Percentiles rank a stretch among this genome's conserved stretches.
Conservation (phyloP, 2,113 vertebrate genomes). For the Odocoileus hemionus region DNA sequence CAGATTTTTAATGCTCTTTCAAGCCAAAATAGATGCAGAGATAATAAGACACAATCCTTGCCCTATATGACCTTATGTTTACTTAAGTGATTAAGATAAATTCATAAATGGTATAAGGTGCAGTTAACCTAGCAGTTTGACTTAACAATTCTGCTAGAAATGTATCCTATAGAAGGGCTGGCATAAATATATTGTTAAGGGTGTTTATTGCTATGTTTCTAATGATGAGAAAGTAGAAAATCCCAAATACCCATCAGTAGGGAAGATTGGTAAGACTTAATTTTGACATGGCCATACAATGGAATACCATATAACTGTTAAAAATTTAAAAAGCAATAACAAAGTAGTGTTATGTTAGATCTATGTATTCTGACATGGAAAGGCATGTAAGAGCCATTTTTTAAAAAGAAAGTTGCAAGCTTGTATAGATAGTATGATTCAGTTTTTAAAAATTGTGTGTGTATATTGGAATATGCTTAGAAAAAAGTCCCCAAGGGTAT, state of each 20-base stretch:
- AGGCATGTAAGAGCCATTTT: neutral
- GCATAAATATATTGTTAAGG: neutral
- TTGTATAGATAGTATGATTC: neutral
- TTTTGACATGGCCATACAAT: neutral
- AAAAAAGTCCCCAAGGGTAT: neutral
- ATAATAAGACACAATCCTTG: neutral
- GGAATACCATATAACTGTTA: neutral
- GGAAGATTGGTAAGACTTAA: neutral
- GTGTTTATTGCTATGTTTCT: neutral
- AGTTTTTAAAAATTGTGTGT: neutral
- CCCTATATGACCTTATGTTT: neutral
- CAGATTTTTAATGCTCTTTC: slow-evolving; percentile 9
- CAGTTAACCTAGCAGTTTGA: neutral
- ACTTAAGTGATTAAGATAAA: slow-evolving; percentile 8
- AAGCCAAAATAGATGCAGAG: neutral
- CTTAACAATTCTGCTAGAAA: neutral
- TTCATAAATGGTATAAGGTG: neutral
- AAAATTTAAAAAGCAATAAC: neutral
- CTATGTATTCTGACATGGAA: neutral
- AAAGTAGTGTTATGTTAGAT: neutral
- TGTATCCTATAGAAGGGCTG: neutral
- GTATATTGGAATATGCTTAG: neutral
- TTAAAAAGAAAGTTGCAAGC: neutral
- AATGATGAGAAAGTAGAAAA: neutral
- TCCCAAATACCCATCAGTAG: neutral